Evolutionary conservation across 2,888 invertebrate species (phyloP), one percentile per base, ranked within the genome.

Genomic region (Aphidoletes aphidimyza): DNA sequence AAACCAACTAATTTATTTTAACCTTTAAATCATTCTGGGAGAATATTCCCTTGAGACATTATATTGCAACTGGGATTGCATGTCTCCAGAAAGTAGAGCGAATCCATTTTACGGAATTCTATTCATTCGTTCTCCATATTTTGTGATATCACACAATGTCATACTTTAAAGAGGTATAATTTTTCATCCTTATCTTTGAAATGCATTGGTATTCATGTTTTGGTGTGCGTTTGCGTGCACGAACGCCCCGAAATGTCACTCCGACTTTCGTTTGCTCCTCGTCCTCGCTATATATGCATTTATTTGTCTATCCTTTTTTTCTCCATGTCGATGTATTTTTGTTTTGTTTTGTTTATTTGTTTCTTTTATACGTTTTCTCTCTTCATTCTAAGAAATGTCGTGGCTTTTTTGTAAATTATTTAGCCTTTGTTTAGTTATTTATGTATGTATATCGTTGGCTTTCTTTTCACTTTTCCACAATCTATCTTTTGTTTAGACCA

Each of bases 351-450:
- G n/a, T 54, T 22, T 54, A 3, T 9, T 3, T 54, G 3, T 54
- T 9, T 54, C 22, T 54, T 2, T 54, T n/a, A 2, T 19, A 19
- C 47, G 47, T 19, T 47, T 17, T 47, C 17, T 47, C 47, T 47
- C 14, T 59, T 26, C 5, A 9, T 81, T 81, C 81, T 81, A 37
- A 37, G 81, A 81, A 81, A 81, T 37, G 37, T 81, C 81, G 81
- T 81, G 81, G 81, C 81, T 81, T 81, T 81, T 37, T 81, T 81
- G 22, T 81, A 81, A 81, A 81, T 81, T 81, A 37, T 81, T 81
- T 81, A 22, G 81, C 36, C 37, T 36, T 37, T 81, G 81, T 81
- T 81, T 81, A 81, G 81, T 36, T 37, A 81, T 81, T 81, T 81
- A 81, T 81, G 81, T 81, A 78, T 59, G 19, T 30, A n/a, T n/a